These are phyloP conservation scores for Eupithecia tripunctaria DNA, from an alignment of 2,888 invertebrate genomes.

Conservation along the genomic window DNA sequence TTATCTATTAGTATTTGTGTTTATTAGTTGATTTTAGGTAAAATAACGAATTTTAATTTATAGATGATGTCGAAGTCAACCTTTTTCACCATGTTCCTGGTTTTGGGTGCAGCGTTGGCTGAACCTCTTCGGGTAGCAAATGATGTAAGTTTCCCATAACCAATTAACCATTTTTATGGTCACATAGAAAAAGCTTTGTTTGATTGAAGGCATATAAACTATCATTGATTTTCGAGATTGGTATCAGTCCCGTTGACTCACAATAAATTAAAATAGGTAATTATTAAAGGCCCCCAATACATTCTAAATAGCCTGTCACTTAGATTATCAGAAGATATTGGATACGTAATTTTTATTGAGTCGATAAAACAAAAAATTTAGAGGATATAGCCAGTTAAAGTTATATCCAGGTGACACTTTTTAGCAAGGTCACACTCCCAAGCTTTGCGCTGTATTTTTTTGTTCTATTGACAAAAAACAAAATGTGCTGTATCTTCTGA, in stretches of 20 bases:
- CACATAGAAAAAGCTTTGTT: background rate
- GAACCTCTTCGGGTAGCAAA: slow-evolving; percentile 23
- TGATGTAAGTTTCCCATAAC: slow-evolving; percentile 29
- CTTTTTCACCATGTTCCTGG: slow-evolving; percentile 18
- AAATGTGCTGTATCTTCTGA: too few species aligned
- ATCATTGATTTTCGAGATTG: background rate
- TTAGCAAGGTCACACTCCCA: too few species aligned
- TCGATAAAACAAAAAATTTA: too few species aligned
- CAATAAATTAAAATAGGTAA: too few species aligned
- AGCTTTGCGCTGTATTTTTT: too few species aligned
- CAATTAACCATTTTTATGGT: background rate
- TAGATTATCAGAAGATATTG: too few species aligned
- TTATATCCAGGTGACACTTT: too few species aligned
- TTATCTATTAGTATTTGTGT: background rate
- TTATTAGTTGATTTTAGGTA: background rate
- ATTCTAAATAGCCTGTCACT: too few species aligned
- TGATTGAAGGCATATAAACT: background rate
- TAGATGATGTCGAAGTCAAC: slow-evolving; percentile 23
- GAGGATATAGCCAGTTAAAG: too few species aligned
- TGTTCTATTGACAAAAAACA: too few species aligned
- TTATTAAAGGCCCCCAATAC: too few species aligned
- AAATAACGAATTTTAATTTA: background rate
- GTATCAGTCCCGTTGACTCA: background rate
- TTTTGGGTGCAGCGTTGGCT: slow-evolving; percentile 26
- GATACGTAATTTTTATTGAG: background rate